phyloP scores from a whole-genome alignment of 2,888 invertebrate species.

The Pyrochroa serraticornis region DNA sequence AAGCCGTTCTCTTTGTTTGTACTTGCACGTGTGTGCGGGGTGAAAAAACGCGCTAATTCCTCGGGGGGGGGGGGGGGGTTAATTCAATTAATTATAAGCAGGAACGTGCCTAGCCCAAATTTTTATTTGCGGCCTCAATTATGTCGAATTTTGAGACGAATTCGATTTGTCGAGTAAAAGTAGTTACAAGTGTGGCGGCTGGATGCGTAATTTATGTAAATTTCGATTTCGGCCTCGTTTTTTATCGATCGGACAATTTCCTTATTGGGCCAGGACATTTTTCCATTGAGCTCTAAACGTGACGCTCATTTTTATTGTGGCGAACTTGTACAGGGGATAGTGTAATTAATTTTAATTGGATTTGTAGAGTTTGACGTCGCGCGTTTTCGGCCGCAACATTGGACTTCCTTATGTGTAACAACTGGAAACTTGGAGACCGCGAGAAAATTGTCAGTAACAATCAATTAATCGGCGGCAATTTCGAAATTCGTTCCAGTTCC shows the following conservation, averaged over 20 bases:
- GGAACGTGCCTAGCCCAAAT: neutral
- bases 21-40: too few relatives aligned
- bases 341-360: constrained; percentile 15
- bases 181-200: neutral
- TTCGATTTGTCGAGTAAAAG: neutral
- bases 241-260: constrained; percentile 24
- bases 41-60: too few relatives aligned
- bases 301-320: constrained; percentile 24
- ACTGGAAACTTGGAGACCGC: too few relatives aligned
- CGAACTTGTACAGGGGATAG: constrained; percentile 6
- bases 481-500: too few relatives aligned
- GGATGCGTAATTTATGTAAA: constrained; percentile 14
- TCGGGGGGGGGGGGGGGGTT: too few relatives aligned
- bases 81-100: neutral
- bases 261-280: constrained; percentile 10
- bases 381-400: constrained; percentile 6
- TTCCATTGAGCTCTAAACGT: constrained; percentile 17
- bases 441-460: too few relatives aligned
- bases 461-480: too few relatives aligned
- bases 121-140: neutral
- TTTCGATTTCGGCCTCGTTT: constrained; percentile 19
- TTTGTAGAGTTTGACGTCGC: constrained; percentile 3
- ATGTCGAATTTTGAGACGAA: constrained; percentile 6
- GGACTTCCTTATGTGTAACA: neutral
- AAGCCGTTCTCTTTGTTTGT: too few relatives aligned